phyloP scores from a whole-genome alignment of 1,140 invertebrate species.

The Paraescarpia echinospica region DNA sequence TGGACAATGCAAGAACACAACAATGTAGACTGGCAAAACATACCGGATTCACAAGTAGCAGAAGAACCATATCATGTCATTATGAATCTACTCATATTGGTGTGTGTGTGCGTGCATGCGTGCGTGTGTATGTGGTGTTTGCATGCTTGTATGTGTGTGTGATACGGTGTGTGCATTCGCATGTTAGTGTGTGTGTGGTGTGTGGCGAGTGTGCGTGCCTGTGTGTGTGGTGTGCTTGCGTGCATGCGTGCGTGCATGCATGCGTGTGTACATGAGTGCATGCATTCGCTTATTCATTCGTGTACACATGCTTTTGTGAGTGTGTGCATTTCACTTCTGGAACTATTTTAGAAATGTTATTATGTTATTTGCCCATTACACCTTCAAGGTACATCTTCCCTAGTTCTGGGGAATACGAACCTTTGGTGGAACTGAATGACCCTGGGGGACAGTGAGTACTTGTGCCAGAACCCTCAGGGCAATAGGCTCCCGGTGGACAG shows the following conservation, averaged over 20 bases:
- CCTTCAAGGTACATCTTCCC: not conserved
- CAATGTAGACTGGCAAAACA: not conserved
- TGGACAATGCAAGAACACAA: slow-evolving; percentile 25
- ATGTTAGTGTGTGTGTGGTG: slow-evolving; percentile 12
- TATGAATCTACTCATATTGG: not conserved
- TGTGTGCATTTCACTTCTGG: too few species aligned
- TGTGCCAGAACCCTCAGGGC: slow-evolving; percentile 42
- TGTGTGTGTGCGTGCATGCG: not conserved
- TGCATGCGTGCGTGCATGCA: slow-evolving; percentile 11
- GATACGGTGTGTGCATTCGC: not conserved
- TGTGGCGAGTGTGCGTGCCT: not conserved
- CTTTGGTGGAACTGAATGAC: slow-evolving; percentile 32
- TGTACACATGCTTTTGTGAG: too few species aligned
- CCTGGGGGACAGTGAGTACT: slow-evolving; percentile 44
- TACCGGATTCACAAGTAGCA: too few species aligned
- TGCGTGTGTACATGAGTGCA: not conserved
- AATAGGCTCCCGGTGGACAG: slow-evolving; percentile 45
- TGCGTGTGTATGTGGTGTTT: not conserved
- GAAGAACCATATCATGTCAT: not conserved
- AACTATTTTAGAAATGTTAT: too few species aligned
- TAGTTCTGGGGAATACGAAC: not conserved
- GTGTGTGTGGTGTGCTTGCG: slow-evolving; percentile 4
- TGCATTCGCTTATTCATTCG: not conserved
- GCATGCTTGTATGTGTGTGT: not conserved
- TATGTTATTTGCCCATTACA: too few species aligned